phyloP scores from a whole-genome alignment of 2,888 invertebrate genomes.

The Corbicula japonica region DNA sequence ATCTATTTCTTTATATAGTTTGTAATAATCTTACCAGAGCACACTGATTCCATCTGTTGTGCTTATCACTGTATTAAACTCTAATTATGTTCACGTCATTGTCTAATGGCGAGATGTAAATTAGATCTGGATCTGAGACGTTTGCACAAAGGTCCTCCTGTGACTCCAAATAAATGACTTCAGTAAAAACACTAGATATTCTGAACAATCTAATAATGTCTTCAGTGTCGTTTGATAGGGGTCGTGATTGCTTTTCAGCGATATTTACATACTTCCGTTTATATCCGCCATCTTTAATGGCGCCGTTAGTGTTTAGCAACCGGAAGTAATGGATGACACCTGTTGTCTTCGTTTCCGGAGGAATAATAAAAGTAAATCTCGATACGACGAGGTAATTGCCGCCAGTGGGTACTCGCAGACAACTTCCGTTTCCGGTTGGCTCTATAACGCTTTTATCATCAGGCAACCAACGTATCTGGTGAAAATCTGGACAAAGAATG shows the following conservation, averaged over 20 bases:
- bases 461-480: not conserved
- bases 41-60: too few species aligned
- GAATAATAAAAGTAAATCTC: conserved; percentile 23
- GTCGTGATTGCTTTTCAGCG: conserved; percentile 7
- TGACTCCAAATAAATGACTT: conserved; percentile 14
- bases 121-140: conserved; percentile 6
- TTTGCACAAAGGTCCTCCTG: conserved; percentile 16
- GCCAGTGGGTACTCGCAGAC: conserved; percentile 2
- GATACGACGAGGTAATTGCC: conserved; percentile 28
- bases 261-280: conserved; percentile 16
- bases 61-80: not conserved
- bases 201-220: not conserved
- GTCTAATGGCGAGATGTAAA: conserved; percentile 22
- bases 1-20: not conserved
- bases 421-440: not conserved
- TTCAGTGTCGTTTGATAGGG: not conserved
- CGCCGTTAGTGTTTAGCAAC: not conserved
- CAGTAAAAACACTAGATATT: conserved; percentile 22
- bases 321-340: not conserved
- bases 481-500: too few species aligned
- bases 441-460: conserved; percentile 4
- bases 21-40: not conserved
- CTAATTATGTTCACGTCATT: conserved; percentile 22
- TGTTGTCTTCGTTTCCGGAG: not conserved
- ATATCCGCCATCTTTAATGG: not conserved